Conservation (phyloP, 2,113 vertebrate species). For the Antennarius striatus region DNA sequence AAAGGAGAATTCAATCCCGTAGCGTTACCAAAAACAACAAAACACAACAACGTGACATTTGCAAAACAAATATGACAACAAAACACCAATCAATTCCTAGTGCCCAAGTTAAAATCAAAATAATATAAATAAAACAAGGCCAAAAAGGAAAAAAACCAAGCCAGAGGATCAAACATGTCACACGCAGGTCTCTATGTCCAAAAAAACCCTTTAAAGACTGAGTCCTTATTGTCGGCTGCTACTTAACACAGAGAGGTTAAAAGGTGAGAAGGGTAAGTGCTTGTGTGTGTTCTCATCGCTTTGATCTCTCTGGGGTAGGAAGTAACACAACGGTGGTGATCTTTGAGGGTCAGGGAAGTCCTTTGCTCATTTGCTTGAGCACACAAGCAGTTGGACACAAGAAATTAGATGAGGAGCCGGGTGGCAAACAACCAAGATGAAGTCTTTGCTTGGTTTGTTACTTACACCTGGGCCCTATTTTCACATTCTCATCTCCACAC, state of each 20-base stretch:
- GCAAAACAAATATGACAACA: neutral
- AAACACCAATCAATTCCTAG: neutral
- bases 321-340: slow-evolving; percentile 65
- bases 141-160: neutral
- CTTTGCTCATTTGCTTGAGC: slow-evolving; percentile 53
- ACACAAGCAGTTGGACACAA: slow-evolving; percentile 48
- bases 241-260: slow-evolving; percentile 60
- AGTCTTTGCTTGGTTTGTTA: slow-evolving; percentile 58
- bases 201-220: slow-evolving; percentile 45
- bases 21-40: too few species aligned
- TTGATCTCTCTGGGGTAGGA: slow-evolving; percentile 70
- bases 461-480: neutral
- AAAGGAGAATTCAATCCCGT: neutral
- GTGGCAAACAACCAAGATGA: slow-evolving; percentile 45
- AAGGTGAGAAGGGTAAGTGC: slow-evolving; percentile 57
- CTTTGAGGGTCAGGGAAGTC: slow-evolving; percentile 52
- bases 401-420: slow-evolving; percentile 26
- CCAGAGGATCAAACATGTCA: slow-evolving; percentile 3
- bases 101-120: neutral
- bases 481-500: slow-evolving; percentile 8
- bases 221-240: slow-evolving; percentile 39
- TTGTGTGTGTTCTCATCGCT: slow-evolving; percentile 66
- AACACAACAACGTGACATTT: neutral
- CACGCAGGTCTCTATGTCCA: slow-evolving; percentile 4
- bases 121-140: neutral